Conservation (phyloP, 1,140 invertebrate species). For the Lycorma delicatula region DNA sequence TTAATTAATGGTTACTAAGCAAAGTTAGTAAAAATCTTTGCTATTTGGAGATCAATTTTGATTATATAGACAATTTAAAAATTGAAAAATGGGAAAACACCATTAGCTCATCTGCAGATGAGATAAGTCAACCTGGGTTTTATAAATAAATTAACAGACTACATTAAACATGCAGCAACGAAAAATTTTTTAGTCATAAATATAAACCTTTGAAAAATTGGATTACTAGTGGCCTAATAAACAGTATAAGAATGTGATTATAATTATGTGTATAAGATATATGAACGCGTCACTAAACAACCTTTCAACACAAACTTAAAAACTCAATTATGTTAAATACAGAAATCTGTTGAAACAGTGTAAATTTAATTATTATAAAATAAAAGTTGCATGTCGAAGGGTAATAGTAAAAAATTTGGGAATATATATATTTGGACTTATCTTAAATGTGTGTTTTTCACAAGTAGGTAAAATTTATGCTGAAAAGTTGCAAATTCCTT, state of each 20-base stretch:
- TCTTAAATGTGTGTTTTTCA: not conserved
- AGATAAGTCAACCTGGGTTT: not conserved
- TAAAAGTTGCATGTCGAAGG: not conserved
- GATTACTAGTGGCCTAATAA: not conserved
- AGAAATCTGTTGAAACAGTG: not conserved
- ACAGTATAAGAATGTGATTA: not conserved
- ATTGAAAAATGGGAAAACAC: not conserved
- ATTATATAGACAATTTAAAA: too few species aligned
- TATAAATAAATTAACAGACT: not conserved
- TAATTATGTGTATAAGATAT: too few species aligned
- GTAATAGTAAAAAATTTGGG: constrained; percentile 4
- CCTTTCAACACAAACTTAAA: not conserved
- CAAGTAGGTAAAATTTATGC: constrained; percentile 1
- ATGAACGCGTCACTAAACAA: not conserved
- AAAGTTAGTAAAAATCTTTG: not conserved
- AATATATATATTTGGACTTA: not conserved
- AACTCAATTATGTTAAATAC: not conserved
- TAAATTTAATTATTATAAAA: constrained; percentile 2
- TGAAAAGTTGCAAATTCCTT: not conserved
- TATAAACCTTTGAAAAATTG: not conserved
- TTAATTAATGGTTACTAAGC: not conserved
- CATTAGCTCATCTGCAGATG: not conserved
- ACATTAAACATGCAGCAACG: not conserved
- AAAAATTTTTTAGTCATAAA: not conserved
- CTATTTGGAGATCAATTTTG: too few species aligned